Conservation (phyloP, 2,113 vertebrate genomes). For the Xenus cinereus region DNA sequence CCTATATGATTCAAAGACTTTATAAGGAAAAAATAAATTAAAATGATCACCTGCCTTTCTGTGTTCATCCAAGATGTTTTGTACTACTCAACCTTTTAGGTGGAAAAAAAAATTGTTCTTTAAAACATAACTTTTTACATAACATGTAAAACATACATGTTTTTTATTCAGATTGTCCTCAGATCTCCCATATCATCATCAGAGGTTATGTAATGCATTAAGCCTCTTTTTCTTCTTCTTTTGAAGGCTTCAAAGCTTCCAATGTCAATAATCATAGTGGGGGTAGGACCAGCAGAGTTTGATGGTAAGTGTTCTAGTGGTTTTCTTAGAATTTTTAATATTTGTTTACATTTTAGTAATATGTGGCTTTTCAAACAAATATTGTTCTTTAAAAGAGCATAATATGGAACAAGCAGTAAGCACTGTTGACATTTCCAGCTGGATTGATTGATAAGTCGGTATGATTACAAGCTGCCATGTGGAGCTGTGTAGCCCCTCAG, state of each 20-base stretch:
- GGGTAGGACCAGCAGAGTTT: conserved; percentile 93
- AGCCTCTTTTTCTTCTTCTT: conserved; percentile 25
- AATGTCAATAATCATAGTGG: conserved; percentile 96
- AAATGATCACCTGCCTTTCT: neutral
- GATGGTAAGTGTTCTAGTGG: conserved; percentile 80
- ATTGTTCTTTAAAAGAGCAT: neutral
- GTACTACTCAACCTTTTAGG: neutral
- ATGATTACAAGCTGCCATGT: conserved; percentile 23
- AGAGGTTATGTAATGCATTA: neutral
- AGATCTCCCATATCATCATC: neutral
- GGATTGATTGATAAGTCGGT: conserved; percentile 21
- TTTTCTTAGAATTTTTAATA: neutral
- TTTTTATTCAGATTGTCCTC: neutral
- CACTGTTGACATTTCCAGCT: conserved; percentile 21
- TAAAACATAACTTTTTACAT: neutral
- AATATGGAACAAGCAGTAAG: neutral
- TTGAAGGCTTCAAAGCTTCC: conserved; percentile 88
- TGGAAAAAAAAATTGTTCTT: neutral
- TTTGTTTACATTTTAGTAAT: neutral
- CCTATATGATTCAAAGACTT: neutral
- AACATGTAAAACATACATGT: too few relatives aligned
- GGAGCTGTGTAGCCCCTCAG: conserved; percentile 23
- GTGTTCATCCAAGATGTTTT: neutral
- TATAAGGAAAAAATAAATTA: neutral
- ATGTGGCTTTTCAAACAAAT: conserved; percentile 6